Evolutionary conservation across 2,797 vertebrate genomes (phyloP).

Genomic region (Enteromius mattozi): DNA sequence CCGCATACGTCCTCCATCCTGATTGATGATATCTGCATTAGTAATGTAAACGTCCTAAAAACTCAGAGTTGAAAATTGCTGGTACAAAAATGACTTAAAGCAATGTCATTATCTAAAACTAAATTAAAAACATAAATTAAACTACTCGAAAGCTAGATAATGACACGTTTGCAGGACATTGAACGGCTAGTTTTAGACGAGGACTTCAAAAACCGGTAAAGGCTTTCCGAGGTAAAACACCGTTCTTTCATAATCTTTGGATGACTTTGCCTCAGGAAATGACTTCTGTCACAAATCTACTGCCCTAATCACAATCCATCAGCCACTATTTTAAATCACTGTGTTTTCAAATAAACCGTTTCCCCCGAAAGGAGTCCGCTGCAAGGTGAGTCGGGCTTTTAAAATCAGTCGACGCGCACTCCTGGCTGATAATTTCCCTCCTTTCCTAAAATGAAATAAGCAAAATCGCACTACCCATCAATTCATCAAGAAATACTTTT

Average conservation of each 20-base stretch:
- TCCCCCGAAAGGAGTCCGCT: conserved; percentile 22
- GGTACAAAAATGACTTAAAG: conserved; percentile 25
- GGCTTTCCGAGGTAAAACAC: conserved; percentile 23
- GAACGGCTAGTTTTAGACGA: conserved; percentile 10
- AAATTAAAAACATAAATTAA: conserved; percentile 37
- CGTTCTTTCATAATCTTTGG: conserved; percentile 46
- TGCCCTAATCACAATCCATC: conserved; percentile 55
- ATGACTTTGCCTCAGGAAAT: conserved; percentile 60
- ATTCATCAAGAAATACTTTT: conserved; percentile 43
- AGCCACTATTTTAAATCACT: conserved; percentile 52
- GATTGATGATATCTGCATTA: conserved; percentile 1
- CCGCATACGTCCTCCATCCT: not conserved
- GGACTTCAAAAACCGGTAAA: not conserved
- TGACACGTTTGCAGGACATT: conserved; percentile 24
- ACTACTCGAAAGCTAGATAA: conserved; percentile 8
- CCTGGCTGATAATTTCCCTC: conserved; percentile 47
- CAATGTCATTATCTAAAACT: conserved; percentile 41
- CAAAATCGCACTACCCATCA: conserved; percentile 52
- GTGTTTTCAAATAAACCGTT: conserved; percentile 56
- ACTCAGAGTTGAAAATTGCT: not conserved
- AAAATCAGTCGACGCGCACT: conserved; percentile 32
- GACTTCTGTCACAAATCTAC: conserved; percentile 56
- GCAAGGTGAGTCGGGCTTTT: conserved; percentile 40
- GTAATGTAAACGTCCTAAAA: not conserved
- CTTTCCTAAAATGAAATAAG: conserved; percentile 48